Evolutionary conservation across 1,140 invertebrate genomes (phyloP).

Genomic region (Lordiphosa mommai): DNA sequence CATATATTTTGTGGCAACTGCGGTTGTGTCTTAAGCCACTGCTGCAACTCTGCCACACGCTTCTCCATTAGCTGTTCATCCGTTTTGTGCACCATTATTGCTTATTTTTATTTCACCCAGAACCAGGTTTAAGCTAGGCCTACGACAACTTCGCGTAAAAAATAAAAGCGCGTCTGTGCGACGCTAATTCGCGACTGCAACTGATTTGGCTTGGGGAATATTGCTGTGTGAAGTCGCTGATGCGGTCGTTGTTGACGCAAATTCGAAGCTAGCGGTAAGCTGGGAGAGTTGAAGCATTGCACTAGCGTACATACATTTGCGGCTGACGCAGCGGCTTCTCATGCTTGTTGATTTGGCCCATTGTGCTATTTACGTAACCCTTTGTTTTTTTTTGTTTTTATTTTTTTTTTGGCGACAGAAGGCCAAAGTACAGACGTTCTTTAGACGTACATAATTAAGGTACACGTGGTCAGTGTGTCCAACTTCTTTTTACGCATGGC

Average conservation of each 20-base stretch:
- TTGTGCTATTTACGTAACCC: slow-evolving; percentile 30
- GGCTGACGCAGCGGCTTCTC: not conserved
- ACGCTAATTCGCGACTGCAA: slow-evolving; percentile 74
- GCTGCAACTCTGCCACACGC: slow-evolving; percentile 81
- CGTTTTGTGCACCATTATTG: slow-evolving; percentile 48
- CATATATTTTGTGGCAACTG: slow-evolving; percentile 87
- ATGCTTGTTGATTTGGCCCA: slow-evolving; percentile 4
- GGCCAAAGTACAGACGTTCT: slow-evolving; percentile 26
- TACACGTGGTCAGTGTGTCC: slow-evolving; percentile 4
- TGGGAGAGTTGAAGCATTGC: not conserved
- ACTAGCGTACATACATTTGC: not conserved
- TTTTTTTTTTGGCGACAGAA: slow-evolving; percentile 25
- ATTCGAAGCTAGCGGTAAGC: slow-evolving; percentile 18
- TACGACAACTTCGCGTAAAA: slow-evolving; percentile 1
- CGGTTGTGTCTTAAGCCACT: slow-evolving; percentile 87
- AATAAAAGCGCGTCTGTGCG: slow-evolving; percentile 50
- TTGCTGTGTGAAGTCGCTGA: slow-evolving; percentile 28
- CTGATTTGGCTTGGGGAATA: slow-evolving; percentile 50
- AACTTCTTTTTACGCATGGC: not conserved
- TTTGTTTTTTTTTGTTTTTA: slow-evolving; percentile 24
- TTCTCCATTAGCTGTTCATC: slow-evolving; percentile 81
- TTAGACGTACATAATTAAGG: slow-evolving; percentile 18
- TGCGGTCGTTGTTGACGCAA: slow-evolving; percentile 13
- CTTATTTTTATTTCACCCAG: not conserved
- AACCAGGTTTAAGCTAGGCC: not conserved